A percentile compares a stretch with the other conserved stretches of the same genome.
These are phyloP conservation scores for Onychomys torridus DNA, from an alignment of 2,797 vertebrate genomes.

Conservation along the genomic window DNA sequence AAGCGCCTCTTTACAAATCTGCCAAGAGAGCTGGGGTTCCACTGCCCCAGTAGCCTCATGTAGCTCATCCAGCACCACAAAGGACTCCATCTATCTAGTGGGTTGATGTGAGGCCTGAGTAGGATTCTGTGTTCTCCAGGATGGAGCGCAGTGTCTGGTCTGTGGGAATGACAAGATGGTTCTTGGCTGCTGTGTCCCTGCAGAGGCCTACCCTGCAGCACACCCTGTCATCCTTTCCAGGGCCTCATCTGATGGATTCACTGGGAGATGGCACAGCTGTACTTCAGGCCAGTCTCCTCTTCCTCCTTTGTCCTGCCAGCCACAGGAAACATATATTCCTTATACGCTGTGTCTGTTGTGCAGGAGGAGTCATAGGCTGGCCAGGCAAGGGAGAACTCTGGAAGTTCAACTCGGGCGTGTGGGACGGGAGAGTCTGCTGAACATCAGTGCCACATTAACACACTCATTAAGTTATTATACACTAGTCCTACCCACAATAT, in stretches of 20 bases:
- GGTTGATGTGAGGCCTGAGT: background rate
- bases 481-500: background rate
- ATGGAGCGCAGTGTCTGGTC: background rate
- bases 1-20: background rate
- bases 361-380: background rate
- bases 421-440: background rate
- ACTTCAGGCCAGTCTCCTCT: background rate
- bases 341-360: rapidly evolving
- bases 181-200: background rate
- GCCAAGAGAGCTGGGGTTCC: background rate
- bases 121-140: background rate
- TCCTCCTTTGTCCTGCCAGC: background rate
- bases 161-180: background rate
- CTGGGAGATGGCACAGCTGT: background rate
- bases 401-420: too few species aligned
- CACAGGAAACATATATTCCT: background rate
- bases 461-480: background rate
- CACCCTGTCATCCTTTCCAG: background rate
- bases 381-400: background rate
- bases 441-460: background rate
- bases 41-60: background rate
- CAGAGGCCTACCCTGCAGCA: background rate
- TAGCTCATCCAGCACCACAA: background rate
- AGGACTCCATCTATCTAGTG: background rate
- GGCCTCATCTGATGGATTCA: background rate